Evolutionary conservation across 2,113 vertebrate species (phyloP), one percentile per base, ranked within the genome.

Genomic region (Turnix velox): DNA sequence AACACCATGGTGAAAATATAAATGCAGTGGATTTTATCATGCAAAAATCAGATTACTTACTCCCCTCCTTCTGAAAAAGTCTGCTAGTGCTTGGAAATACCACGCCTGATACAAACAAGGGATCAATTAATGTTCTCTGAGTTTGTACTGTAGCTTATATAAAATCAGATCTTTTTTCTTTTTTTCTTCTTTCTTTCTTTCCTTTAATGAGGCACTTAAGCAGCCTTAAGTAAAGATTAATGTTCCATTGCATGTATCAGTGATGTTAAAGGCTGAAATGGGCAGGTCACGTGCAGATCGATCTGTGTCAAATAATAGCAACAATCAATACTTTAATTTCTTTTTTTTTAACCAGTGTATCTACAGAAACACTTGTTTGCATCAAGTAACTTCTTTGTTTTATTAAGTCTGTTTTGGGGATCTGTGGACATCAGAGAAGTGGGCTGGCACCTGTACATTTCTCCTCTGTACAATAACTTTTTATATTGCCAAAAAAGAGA

Each of bases 361-460:
- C n/a, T 92, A 24, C 33, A 84, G 48, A 67, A 81, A 35, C 0
- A 0, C 42, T 81, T n/a, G 3, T 77, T 76, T 84, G 33, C 35
- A 54, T 86, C 19, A 10, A 16, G 33, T 51, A 30, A 30, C 18
- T 62, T 28, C 5, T 5, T 46, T 67, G 40, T 48, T 73, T 40
- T 67, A 3, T 16, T 58, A 33, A 40, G 14, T 63, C 11, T 78
- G 13, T 52, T 51, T 40, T n/a, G 35, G 27, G 20, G 16, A 51
- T 61, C 40, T 1, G 1, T 30, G 10, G 3, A 1, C 6, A 5
- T 22, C 0, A 1, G 24, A 14, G 23, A 24, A 22, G 14, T 6
- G 33, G 14, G 19, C 37, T 82, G 37, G 37, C 25, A n/a, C n/a
- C n/a, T n/a, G n/a, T n/a, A n/a, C n/a, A 20, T 59, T 81, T 66